phyloP scores from a whole-genome alignment of 2,113 vertebrate species.

The Hystrix brachyura region DNA sequence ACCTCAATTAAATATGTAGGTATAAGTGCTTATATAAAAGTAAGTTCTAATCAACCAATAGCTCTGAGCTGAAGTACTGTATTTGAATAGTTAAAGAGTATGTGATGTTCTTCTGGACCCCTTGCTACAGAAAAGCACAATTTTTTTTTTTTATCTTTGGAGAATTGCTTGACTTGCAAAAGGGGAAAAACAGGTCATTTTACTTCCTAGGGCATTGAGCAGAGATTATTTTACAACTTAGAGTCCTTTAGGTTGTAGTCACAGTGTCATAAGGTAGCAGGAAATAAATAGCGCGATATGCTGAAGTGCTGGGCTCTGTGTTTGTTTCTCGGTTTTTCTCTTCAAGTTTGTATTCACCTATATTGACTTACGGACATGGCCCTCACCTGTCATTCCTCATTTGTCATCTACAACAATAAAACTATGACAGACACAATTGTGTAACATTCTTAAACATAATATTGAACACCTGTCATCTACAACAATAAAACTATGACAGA shows the following conservation, averaged over 20 bases:
- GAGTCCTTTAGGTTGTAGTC: not conserved
- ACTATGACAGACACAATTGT: constrained; percentile 86
- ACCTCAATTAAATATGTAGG: no score
- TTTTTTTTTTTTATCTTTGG: not conserved
- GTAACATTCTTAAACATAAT: constrained; percentile 91
- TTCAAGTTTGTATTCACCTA: constrained; percentile 84
- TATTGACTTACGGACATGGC: constrained; percentile 86
- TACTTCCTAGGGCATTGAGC: not conserved
- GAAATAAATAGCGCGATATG: constrained; percentile 62
- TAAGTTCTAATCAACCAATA: not conserved
- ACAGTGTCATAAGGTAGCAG: not conserved
- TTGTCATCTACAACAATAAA: constrained; percentile 83
- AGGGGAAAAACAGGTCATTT: not conserved
- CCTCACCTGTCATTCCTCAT: constrained; percentile 87
- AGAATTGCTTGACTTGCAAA: not conserved
- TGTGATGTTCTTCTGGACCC: not conserved
- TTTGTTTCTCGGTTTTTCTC: constrained; percentile 81
- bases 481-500: constrained; percentile 77
- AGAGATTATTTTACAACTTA: not conserved
- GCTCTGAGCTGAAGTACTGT: not conserved
- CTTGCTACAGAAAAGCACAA: not conserved
- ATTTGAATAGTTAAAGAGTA: not conserved
- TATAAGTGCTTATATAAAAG: not conserved
- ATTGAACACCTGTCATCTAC: constrained; percentile 84
- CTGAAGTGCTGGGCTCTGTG: not conserved